Evolutionary conservation across 1,140 invertebrate genomes (phyloP).

Genomic region (Drosophila grimshawi): DNA sequence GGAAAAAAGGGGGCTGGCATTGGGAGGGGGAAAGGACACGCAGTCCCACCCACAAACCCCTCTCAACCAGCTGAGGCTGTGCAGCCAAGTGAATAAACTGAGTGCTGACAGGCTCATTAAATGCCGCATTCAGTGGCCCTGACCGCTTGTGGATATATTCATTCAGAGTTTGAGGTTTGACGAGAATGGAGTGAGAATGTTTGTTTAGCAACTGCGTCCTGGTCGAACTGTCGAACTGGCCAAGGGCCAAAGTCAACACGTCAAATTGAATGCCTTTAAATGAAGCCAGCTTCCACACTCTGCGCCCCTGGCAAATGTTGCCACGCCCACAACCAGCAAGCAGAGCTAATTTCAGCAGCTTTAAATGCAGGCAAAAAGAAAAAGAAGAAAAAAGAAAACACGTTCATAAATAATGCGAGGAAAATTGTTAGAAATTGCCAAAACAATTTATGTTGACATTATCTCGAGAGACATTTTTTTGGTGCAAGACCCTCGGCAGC

Average conservation of each 20-base stretch:
- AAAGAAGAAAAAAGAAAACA: conserved; percentile 26
- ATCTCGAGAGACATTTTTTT: conserved; percentile 77
- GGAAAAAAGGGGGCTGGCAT: conserved; percentile 20
- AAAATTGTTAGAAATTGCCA: conserved; percentile 78
- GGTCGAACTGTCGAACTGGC: conserved; percentile 43
- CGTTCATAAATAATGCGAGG: conserved; percentile 69
- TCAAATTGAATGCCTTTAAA: conserved; percentile 47
- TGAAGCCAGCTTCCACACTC: not conserved
- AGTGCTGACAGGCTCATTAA: conserved; percentile 78
- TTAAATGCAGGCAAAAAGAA: conserved; percentile 4
- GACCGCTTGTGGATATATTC: conserved; percentile 6
- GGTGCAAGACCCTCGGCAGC: conserved; percentile 21
- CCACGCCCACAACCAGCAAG: conserved; percentile 28
- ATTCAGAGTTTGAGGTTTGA: conserved; percentile 3
- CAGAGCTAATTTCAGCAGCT: conserved; percentile 55
- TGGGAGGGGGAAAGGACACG: conserved; percentile 1
- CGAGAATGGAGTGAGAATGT: conserved; percentile 2
- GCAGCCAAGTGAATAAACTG: conserved; percentile 49
- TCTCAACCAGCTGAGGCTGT: conserved; percentile 27
- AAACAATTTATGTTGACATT: conserved; percentile 83
- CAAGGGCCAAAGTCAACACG: conserved; percentile 70
- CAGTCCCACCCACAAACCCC: not conserved
- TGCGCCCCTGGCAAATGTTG: not conserved
- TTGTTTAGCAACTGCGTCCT: conserved; percentile 25
- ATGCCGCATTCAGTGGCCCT: conserved; percentile 65